Conservation (phyloP, 2,113 vertebrate genomes). For the Theristicus caerulescens region DNA sequence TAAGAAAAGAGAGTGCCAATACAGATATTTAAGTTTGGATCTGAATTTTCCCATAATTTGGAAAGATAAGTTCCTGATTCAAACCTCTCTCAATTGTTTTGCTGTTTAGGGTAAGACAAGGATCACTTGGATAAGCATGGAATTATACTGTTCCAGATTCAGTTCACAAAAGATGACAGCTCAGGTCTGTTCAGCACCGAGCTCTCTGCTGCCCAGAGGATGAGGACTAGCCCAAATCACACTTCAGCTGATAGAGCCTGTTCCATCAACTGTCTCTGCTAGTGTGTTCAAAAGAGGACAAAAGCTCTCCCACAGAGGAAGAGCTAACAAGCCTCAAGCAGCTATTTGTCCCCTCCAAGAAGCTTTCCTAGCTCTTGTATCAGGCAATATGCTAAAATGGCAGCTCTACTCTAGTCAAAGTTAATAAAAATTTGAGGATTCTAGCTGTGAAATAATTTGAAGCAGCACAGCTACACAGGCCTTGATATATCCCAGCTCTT, state of each 20-base stretch:
- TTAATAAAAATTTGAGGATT: background rate
- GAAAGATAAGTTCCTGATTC: background rate
- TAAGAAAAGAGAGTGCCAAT: background rate
- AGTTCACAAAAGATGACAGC: background rate
- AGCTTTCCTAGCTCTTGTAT: background rate
- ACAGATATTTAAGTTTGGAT: background rate
- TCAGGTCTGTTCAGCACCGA: background rate
- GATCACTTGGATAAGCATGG: background rate
- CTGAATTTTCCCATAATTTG: background rate
- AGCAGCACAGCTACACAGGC: background rate
- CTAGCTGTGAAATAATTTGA: background rate
- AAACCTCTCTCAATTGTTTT: background rate
- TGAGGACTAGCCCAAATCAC: background rate
- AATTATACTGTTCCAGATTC: background rate
- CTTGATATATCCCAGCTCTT: background rate
- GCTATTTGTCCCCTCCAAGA: background rate
- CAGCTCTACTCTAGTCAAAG: background rate
- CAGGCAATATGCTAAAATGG: background rate
- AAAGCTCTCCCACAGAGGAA: background rate
- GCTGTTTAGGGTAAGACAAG: background rate
- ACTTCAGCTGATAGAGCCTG: background rate
- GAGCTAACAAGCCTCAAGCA: background rate
- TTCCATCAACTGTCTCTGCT: background rate
- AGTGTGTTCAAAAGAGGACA: background rate
- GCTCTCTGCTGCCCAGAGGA: background rate